Evolutionary conservation across 2,888 invertebrate genomes (phyloP).

Genomic region (Acleris emargana): DNA sequence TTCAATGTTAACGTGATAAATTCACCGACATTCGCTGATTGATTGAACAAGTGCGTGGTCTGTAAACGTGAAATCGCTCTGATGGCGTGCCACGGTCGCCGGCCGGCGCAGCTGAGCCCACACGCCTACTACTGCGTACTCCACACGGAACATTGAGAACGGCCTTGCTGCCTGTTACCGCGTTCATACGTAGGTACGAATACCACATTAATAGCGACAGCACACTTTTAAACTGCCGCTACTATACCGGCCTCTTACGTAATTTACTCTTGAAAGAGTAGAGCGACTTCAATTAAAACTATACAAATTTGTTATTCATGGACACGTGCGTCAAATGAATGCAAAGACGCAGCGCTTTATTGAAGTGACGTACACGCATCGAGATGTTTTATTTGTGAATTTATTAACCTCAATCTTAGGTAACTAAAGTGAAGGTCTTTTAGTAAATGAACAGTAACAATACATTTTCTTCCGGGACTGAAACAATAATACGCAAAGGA

Average conservation of each 20-base stretch:
- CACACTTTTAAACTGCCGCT: conserved; percentile 37
- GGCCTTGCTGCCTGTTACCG: conserved; percentile 73
- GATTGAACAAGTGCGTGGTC: conserved; percentile 32
- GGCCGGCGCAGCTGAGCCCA: conserved; percentile 57
- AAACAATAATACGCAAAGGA: no score
- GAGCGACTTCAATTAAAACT: conserved; percentile 9
- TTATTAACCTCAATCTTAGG: no score
- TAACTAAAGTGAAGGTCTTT: no score
- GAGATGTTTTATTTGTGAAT: no score
- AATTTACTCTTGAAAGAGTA: conserved; percentile 6
- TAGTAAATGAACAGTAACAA: no score
- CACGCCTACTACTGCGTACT: conserved; percentile 47
- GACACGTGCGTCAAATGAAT: conserved; percentile 29
- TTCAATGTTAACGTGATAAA: conserved; percentile 27
- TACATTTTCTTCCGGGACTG: no score
- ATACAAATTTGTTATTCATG: conserved; percentile 13
- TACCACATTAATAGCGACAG: conserved; percentile 47
- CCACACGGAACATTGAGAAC: conserved; percentile 68
- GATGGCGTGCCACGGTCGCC: conserved; percentile 52
- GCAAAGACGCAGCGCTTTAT: neutral
- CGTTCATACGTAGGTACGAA: conserved; percentile 42
- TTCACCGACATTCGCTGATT: conserved; percentile 25
- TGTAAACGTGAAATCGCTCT: conserved; percentile 46
- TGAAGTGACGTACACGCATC: neutral
- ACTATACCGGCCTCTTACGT: conserved; percentile 35